Evolutionary conservation across 2,888 invertebrate genomes (phyloP).

Genomic region (Macroteleia sp.): DNA sequence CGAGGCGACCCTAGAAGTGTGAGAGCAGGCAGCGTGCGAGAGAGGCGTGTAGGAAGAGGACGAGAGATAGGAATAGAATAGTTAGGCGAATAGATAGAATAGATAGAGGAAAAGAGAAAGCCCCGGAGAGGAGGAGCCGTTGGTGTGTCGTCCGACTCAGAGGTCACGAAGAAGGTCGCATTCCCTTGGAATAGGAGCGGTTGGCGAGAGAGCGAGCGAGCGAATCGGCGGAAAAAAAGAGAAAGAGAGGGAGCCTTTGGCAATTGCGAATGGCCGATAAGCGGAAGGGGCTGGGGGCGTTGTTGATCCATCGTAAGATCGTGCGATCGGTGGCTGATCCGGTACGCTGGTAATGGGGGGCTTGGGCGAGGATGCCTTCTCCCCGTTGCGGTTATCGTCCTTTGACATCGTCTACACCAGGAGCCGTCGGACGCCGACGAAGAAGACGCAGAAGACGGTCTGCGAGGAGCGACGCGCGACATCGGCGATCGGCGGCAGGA

Average conservation of each 20-base stretch:
- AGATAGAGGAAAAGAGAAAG: conserved; percentile 1
- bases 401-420: conserved; percentile 70
- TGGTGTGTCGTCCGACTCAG: conserved; percentile 32
- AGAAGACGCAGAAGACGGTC: conserved; percentile 58
- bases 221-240: no score
- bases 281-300: conserved; percentile 69
- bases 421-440: conserved; percentile 51
- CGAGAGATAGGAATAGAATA: no score
- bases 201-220: no score
- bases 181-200: conserved; percentile 58
- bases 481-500: conserved; percentile 55
- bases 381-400: conserved; percentile 79
- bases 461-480: conserved; percentile 52
- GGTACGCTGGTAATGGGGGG: conserved; percentile 82
- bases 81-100: conserved; percentile 41
- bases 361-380: conserved; percentile 83
- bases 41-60: no score
- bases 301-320: conserved; percentile 74
- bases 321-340: conserved; percentile 73
- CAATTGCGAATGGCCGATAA: conserved; percentile 78
- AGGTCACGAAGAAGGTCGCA: conserved; percentile 59
- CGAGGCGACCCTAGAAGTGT: no score
- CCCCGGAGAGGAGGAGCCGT: conserved; percentile 24
- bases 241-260: conserved; percentile 7
- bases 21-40: no score